Evolutionary conservation across 2,888 invertebrate species (phyloP), one percentile per base, ranked within the genome.

Genomic region (Dione juno): DNA sequence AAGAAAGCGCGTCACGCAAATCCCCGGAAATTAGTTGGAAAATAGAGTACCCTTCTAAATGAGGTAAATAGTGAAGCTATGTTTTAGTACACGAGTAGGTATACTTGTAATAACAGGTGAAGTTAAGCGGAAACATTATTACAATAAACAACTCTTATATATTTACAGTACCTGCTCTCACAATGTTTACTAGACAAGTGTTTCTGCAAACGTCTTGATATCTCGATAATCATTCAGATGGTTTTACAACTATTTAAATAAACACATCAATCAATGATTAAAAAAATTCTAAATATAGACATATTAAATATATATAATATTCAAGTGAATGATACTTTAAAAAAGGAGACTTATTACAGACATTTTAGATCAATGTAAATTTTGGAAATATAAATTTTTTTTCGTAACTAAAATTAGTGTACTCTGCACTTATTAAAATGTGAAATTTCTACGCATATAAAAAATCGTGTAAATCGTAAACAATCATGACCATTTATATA

Each of bases 71-170:
- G 28, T 28, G 28, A 3, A 5, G 28, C 5, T 28, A 28, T 28
- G 28, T 53, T 41, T 41, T 9, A 61, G 5, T 59, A 10, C 52
- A 19, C 9, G 3, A 63, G n/a, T 16, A 9, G 16, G 63, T 19
- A 72, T 54, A 53, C 43, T 1, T 28, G 35, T 53, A 74, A 67
- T 61, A 67, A 69, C 67, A 72, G 48, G 57, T 69, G 53, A 67
- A 67, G 53, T 58, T 28, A 53, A 59, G 35, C 67, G 72, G 72
- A 72, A 74, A 72, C 72, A 67, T 70, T 67, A 65, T 66, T 69
- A 61, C 69, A 69, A 71, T 48, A 74, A 74, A 74, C 69, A 69
- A 59, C 48, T 53, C 54, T n/a, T 35, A 69, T 50, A 66, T 73
- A 73, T 71, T 71, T 71, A 71, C 71, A 53, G 71, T 65, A 61